Conservation (phyloP, 2,888 invertebrate genomes). For the Oasisia sp. region DNA sequence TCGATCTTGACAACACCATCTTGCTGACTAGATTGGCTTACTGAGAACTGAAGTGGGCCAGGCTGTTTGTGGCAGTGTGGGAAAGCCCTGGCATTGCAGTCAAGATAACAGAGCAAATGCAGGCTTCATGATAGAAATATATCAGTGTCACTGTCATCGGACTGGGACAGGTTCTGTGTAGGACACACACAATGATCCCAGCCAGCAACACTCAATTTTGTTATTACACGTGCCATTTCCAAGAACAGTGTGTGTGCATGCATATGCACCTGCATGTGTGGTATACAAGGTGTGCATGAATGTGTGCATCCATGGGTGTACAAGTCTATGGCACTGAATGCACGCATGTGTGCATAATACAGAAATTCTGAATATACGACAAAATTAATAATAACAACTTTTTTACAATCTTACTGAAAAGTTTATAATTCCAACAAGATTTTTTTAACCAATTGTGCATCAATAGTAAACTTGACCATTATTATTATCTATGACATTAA, state of each 20-base stretch:
- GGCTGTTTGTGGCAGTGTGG: too few species aligned
- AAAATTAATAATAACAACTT: background rate
- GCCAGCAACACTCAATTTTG: background rate
- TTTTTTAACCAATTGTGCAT: background rate
- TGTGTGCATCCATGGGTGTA: background rate
- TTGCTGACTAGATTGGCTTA: too few species aligned
- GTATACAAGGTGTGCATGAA: background rate
- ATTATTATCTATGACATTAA: background rate
- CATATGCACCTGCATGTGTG: background rate
- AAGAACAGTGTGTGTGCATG: constrained; percentile 22
- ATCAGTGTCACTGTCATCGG: background rate
- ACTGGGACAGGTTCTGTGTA: background rate
- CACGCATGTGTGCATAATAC: too few species aligned
- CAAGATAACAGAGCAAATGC: background rate
- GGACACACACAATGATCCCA: background rate
- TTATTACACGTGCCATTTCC: too few species aligned
- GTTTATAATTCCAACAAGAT: background rate
- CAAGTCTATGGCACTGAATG: background rate
- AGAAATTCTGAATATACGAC: too few species aligned
- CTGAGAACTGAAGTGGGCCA: too few species aligned
- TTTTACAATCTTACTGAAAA: background rate
- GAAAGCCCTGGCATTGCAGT: background rate
- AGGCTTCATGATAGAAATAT: background rate
- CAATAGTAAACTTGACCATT: background rate
- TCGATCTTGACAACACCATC: too few species aligned